Evolutionary conservation across 2,797 vertebrate genomes (phyloP), one percentile per base, ranked within the genome.

Genomic region (Pantherophis alleghaniensis): DNA sequence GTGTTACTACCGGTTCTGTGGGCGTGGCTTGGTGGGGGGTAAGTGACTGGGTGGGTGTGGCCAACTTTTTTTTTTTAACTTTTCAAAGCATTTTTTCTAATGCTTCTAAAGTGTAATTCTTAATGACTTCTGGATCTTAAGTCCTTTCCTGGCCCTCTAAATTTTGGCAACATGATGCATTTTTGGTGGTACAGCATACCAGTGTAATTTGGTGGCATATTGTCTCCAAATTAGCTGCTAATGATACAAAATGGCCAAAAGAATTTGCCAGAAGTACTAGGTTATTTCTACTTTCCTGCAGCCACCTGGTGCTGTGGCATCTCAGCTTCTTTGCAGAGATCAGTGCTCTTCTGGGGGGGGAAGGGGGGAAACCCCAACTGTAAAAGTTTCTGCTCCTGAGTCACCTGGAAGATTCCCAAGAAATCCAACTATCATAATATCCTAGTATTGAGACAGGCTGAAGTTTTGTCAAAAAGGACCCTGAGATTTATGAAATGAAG

Each of bases 381-480:
- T 47, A 83, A 42, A 83, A 83, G 20, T 47, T 42, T 10, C 18
- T 83, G 20, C 20, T 42, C 20, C 9, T 47, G 74, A 47, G 10
- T 83, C 42, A 37, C 20, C 4, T 83, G 53, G 22, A 91, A 22
- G 24, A 14, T 55, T 88, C 83, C 56, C n/a, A 79, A 88, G 4
- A 20, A 56, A 74, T 26, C 10, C 32, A 24, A 32, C 5, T 28
- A n/a, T 53, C n/a, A 22, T 7, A 91, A 94, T 93, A 94, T 95
- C 90, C 91, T 92, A 95, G 55, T 88, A 86, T 92, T 18, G 56
- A 60, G 94, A 93, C 93, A 96, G 94, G 96, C 94, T 96, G 95
- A 96, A 96, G 95, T 95, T 92, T 93, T 94, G 97, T 95, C 95
- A 97, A 97, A 96, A 95, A 96, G 96, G 93, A 96, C 94, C 96